A percentile compares a stretch with the other conserved stretches of the same genome.
Evolutionary conservation across 2,113 vertebrate species (phyloP).

Genomic region (Pomatostomus ruficeps): DNA sequence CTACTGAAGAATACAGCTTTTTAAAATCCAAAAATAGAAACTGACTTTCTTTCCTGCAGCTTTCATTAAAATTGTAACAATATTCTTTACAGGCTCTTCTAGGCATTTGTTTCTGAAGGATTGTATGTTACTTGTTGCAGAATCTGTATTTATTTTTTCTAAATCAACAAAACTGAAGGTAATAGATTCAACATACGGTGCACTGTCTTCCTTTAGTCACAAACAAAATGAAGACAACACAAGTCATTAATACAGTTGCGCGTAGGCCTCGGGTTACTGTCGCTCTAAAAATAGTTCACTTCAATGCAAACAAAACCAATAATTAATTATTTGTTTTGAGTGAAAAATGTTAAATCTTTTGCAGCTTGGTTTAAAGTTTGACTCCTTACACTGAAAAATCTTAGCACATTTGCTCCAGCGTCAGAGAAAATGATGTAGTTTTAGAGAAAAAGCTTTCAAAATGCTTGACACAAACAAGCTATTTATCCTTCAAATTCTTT

Average conservation of each 20-base stretch:
- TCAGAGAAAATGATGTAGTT: constrained; percentile 65
- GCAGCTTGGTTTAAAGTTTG: constrained; percentile 38
- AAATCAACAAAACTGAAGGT: neutral
- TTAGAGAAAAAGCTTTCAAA: constrained; percentile 73
- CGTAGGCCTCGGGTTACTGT: constrained; percentile 37
- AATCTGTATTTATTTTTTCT: neutral
- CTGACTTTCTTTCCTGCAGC: constrained; percentile 46
- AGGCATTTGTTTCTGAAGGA: constrained; percentile 55
- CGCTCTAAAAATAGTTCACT: neutral
- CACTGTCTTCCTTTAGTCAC: constrained; percentile 40
- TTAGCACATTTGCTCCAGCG: constrained; percentile 61
- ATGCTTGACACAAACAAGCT: constrained; percentile 78
- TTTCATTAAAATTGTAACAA: constrained; percentile 38
- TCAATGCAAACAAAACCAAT: constrained; percentile 20
- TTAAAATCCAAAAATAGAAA: constrained; percentile 40
- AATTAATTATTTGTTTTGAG: neutral
- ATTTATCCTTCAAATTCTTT: constrained; percentile 72
- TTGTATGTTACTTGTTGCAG: constrained; percentile 27
- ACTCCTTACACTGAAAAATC: constrained; percentile 55
- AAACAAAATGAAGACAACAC: constrained; percentile 46
- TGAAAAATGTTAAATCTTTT: constrained; percentile 28
- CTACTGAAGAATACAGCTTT: constrained; percentile 39
- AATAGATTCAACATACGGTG: constrained; percentile 37
- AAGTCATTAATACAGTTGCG: constrained; percentile 56
- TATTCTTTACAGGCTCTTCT: constrained; percentile 29